Conservation (phyloP, 2,888 invertebrate species). For the Andrena marginata region DNA sequence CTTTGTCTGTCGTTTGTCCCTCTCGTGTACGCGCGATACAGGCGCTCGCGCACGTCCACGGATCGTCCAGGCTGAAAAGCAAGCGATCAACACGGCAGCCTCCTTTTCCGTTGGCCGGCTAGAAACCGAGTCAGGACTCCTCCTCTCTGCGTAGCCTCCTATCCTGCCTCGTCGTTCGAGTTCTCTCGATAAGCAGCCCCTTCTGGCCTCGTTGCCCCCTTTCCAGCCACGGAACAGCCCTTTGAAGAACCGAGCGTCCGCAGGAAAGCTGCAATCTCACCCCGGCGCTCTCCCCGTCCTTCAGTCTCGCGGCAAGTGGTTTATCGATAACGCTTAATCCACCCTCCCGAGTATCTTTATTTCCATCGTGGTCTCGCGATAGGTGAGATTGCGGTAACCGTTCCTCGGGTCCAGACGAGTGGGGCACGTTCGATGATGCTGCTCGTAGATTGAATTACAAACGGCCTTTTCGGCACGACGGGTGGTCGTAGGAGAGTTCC, state of each 20-base stretch:
- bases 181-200: constrained; percentile 25
- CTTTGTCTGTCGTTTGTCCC: constrained; percentile 65
- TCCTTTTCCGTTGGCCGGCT: neutral
- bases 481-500: neutral
- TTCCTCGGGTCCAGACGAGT: constrained; percentile 1
- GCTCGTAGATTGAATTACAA: constrained; percentile 27
- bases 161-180: neutral
- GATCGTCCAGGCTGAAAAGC: constrained; percentile 4
- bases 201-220: constrained; percentile 22
- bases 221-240: constrained; percentile 10
- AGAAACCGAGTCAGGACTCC: neutral
- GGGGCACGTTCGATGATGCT: neutral
- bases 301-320: constrained; percentile 9
- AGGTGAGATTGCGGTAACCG: neutral
- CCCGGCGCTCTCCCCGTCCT: too few species aligned
- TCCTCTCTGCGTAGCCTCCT: too few species aligned
- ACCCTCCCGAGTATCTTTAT: constrained; percentile 22
- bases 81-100: constrained; percentile 1
- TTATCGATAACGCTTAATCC: constrained; percentile 40
- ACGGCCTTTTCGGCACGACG: neutral
- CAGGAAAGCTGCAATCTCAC: neutral
- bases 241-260: constrained; percentile 17
- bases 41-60: neutral
- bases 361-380: constrained; percentile 18
- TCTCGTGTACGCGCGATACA: constrained; percentile 9